Base-by-base conservation (phyloP, 1,140 invertebrate species). In the Polypedilum vanderplanki region DNA sequence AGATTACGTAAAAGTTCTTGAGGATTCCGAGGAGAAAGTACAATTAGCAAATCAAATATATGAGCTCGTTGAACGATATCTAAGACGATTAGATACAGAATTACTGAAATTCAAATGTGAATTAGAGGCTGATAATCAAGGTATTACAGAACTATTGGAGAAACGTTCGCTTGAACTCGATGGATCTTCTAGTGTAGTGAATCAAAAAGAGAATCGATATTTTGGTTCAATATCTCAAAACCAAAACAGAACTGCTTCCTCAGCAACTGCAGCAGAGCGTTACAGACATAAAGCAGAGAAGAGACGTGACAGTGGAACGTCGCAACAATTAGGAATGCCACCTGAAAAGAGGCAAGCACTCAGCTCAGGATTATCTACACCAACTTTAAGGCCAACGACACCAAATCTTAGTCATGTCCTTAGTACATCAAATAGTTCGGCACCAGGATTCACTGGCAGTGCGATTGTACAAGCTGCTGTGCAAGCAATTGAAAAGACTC, bases 51-150 rank as follows among this genome's bases (percentile, higher is more conserved):
- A 91, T 82, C 93, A 96, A 84, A 95, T 98, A 86, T 93, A 95
- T 82, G 96, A 98, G 78, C 86, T 98, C 77, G 94, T 98, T 74
- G 93, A 97, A 80, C 89, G 95, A 80, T 98, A 98, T 85, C 86
- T 97, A 78, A 86, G 96, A 76, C 88, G 94, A 83, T 84, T 99
- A 73, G 97, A 98, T 81, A 94, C 94, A 80, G 97, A 99, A 82
- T 82, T 98, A 41, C 90, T 95, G 78, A 98, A 99, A 83, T 99
- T 99, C 83, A 98, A 98, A 86, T 95, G 97, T 88, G 97, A 99
- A 85, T 81, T 99, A 65, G 97, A 99, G 85, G 96, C 96, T 24
- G 97, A 98, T 83, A 96, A 98, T 86, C 94, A 96, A 78, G 97
- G 97, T 17, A 98, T 99, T 70, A 99, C 97, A 10, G 96, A 98